A percentile compares a stretch with the other conserved stretches of the same genome.
phyloP scores from a whole-genome alignment of 2,797 vertebrate species.

The Carapus acus region DNA sequence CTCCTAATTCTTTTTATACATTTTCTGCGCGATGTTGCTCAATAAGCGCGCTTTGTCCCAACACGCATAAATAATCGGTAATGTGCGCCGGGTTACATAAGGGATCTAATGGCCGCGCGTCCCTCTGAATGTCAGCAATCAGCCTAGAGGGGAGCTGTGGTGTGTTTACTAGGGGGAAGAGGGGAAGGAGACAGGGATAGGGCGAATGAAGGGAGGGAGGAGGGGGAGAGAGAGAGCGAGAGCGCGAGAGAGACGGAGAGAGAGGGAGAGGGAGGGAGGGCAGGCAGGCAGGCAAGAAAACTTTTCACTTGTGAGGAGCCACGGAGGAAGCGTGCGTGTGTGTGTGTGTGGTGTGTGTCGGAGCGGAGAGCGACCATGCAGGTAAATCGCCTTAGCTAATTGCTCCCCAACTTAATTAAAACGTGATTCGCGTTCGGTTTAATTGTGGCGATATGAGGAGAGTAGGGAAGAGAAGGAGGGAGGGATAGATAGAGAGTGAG shows the following conservation, averaged over 20 bases:
- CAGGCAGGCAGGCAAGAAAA: constrained; percentile 72
- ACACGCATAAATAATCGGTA: constrained; percentile 38
- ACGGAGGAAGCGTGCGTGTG: constrained; percentile 69
- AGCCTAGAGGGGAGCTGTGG: constrained; percentile 80
- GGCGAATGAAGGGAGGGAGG: constrained; percentile 62
- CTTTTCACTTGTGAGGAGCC: constrained; percentile 75
- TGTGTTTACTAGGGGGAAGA: constrained; percentile 77
- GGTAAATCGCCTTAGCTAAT: constrained; percentile 78
- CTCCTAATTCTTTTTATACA: too few species aligned
- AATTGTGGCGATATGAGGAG: constrained; percentile 52
- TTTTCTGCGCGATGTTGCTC: not conserved
- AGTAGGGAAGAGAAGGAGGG: too few species aligned
- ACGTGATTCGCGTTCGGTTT: constrained; percentile 60
- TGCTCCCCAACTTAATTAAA: constrained; percentile 78
- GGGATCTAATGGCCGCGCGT: constrained; percentile 54
- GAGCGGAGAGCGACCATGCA: constrained; percentile 80
- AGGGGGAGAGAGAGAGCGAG: constrained; percentile 37
- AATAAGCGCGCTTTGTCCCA: constrained; percentile 7
- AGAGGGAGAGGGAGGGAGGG: constrained; percentile 41
- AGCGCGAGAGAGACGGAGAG: constrained; percentile 39
- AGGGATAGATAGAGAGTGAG: too few species aligned
- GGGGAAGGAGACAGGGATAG: constrained; percentile 66
- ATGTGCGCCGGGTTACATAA: constrained; percentile 61
- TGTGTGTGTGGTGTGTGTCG: constrained; percentile 66
- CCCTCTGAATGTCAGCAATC: constrained; percentile 72